phyloP scores from a whole-genome alignment of 2,113 vertebrate genomes.

The Eretmochelys imbricata region DNA sequence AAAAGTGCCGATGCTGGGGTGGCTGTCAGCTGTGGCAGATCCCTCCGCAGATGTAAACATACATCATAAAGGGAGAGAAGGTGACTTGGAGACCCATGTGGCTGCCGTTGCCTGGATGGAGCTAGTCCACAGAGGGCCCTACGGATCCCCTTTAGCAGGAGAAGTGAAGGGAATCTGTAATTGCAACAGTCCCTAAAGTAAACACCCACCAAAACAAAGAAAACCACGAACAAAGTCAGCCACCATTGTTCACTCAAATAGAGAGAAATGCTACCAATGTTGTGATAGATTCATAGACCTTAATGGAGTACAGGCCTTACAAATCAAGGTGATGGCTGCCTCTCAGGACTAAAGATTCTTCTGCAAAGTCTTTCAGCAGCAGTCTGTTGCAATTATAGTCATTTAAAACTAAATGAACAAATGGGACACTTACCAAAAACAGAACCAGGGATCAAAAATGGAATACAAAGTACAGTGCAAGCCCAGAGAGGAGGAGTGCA shows the following conservation, averaged over 20 bases:
- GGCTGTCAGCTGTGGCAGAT: slow-evolving; percentile 80
- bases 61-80: slow-evolving; percentile 65
- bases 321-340: background rate
- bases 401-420: background rate
- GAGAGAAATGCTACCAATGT: background rate
- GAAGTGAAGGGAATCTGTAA: background rate
- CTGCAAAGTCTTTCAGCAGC: background rate
- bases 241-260: background rate
- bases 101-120: background rate
- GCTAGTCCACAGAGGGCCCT: background rate
- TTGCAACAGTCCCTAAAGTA: background rate
- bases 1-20: slow-evolving; percentile 73
- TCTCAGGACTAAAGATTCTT: background rate
- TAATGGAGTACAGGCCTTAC: background rate
- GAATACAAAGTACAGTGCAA: background rate
- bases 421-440: background rate
- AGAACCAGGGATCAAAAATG: background rate
- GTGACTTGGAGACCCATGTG: slow-evolving; percentile 2
- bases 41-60: slow-evolving; percentile 84
- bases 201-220: background rate
- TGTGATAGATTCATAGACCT: background rate
- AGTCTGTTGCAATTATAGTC: background rate
- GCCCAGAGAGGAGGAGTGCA: background rate
- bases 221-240: background rate
- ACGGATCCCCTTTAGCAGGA: background rate